phyloP scores from a whole-genome alignment of 2,797 vertebrate genomes.

The Acanthiza pusilla region DNA sequence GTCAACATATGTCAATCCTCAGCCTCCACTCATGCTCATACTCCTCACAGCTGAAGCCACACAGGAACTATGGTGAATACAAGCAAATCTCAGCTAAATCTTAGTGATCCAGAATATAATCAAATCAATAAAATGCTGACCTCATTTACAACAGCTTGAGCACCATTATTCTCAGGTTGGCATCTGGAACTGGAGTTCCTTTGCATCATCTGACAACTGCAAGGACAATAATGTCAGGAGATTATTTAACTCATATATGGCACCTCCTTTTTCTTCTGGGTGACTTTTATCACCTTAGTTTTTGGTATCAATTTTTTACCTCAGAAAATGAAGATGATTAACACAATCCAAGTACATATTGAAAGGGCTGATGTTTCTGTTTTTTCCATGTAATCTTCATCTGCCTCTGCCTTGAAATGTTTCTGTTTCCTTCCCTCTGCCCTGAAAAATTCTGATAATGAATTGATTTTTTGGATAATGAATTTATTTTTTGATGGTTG shows the following conservation, averaged over 20 bases:
- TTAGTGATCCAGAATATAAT: not conserved
- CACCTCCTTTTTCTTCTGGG: not conserved
- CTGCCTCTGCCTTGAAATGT: not conserved
- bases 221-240: not conserved
- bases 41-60: not conserved
- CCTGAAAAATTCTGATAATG: not conserved
- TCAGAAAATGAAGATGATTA: not conserved
- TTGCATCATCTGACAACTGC: not conserved
- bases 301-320: not conserved
- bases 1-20: not conserved
- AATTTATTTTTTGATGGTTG: no score
- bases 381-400: not conserved
- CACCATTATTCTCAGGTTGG: not conserved
- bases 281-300: not conserved
- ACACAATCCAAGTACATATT: not conserved
- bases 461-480: no score
- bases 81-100: not conserved
- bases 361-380: not conserved
- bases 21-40: not conserved
- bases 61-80: not conserved
- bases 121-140: not conserved
- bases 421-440: not conserved
- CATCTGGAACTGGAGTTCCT: not conserved
- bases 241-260: not conserved
- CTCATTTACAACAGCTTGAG: not conserved